Evolutionary conservation across 1,140 invertebrate genomes (phyloP).

Genomic region (Dendroctonus valens): DNA sequence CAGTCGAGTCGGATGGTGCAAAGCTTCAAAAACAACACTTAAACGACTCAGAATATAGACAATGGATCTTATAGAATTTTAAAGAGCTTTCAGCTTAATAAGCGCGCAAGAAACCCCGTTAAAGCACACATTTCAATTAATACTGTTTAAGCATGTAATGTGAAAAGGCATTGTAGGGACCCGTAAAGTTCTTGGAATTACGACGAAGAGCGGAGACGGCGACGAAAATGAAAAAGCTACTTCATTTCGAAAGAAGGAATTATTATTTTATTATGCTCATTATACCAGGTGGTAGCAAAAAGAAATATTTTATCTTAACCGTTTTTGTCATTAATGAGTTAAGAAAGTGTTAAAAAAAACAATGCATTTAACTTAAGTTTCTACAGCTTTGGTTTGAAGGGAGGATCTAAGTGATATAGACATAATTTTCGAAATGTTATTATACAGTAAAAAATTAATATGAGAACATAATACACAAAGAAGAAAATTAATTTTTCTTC

Average conservation of each 20-base stretch:
- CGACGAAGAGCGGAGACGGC: conserved; percentile 8
- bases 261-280: no score
- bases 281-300: no score
- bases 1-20: not conserved
- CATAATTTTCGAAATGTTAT: no score
- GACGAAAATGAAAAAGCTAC: not conserved
- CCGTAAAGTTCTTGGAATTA: conserved; percentile 10
- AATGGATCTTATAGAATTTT: not conserved
- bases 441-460: no score
- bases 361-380: no score
- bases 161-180: conserved; percentile 25
- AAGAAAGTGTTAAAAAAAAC: no score
- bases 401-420: no score
- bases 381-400: no score
- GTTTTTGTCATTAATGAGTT: no score
- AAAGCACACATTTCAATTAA: conserved; percentile 25
- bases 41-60: not conserved
- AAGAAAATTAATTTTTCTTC: no score
- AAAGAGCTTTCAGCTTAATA: conserved; percentile 3
- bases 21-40: not conserved
- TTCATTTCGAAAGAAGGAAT: conserved; percentile 8
- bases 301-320: no score
- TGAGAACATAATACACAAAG: no score
- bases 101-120: conserved; percentile 1
- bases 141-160: conserved; percentile 21